Percentiles rank a stretch among this genome's conserved stretches.
Conservation (phyloP, 2,888 invertebrate species). For the Ochropleura plecta region DNA sequence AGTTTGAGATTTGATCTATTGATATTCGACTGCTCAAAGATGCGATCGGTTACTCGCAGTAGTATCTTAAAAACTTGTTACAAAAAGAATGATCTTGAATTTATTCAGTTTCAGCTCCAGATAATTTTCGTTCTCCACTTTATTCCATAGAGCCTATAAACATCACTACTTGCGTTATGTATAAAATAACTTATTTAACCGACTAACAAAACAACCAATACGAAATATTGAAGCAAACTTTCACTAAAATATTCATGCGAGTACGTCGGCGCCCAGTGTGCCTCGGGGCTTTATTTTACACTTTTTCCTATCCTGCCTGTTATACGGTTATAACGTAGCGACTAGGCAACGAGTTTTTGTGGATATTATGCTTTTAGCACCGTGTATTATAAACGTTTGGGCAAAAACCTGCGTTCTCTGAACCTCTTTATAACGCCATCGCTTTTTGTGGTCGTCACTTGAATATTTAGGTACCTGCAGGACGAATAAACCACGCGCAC, state of each 20-base stretch:
- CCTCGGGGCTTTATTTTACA: conserved; percentile 68
- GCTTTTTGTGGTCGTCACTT: conserved; percentile 61
- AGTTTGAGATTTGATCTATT: conserved; percentile 48
- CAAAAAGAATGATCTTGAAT: background rate
- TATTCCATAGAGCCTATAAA: conserved; percentile 24
- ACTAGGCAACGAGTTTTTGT: conserved; percentile 82
- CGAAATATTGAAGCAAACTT: conserved; percentile 57
- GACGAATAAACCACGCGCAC: conserved; percentile 6
- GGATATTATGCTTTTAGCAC: conserved; percentile 86
- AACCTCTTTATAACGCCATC: conserved; percentile 74
- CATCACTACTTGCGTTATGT: conserved; percentile 46
- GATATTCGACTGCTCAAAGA: conserved; percentile 24
- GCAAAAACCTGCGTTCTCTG: conserved; percentile 71
- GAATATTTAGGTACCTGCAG: conserved; percentile 49
- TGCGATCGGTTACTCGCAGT: conserved; percentile 5
- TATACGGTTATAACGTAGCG: conserved; percentile 80
- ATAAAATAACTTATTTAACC: conserved; percentile 60
- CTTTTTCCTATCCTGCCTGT: conserved; percentile 81
- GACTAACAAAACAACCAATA: conserved; percentile 57
- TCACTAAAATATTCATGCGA: conserved; percentile 59
- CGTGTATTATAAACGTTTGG: conserved; percentile 83
- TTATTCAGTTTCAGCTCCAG: background rate
- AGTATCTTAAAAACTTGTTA: conserved; percentile 4
- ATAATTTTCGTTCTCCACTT: background rate
- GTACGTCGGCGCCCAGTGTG: conserved; percentile 66